Percentiles rank a stretch among this genome's conserved stretches.
Evolutionary conservation across 2,797 vertebrate species (phyloP).

Genomic region (Ptychadena robeensis): DNA sequence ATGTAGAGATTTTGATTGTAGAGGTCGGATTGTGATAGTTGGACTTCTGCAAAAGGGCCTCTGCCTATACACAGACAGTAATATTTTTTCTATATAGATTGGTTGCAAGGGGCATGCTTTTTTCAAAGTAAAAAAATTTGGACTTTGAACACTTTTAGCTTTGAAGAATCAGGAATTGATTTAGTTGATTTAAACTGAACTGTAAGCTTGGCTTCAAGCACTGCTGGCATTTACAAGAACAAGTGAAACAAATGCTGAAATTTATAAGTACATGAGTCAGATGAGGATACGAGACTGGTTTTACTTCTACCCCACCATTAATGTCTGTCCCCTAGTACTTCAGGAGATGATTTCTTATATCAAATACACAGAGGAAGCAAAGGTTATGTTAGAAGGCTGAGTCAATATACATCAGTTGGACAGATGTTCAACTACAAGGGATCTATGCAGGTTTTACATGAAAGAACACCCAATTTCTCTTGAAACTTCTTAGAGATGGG

Average conservation of each 20-base stretch:
- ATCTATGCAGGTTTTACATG: slow-evolving; percentile 33
- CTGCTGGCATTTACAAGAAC: not conserved
- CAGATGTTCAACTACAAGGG: slow-evolving; percentile 16
- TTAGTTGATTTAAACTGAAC: too few species aligned
- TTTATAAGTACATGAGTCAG: slow-evolving; percentile 8
- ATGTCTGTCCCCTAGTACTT: slow-evolving; percentile 9
- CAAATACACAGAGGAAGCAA: not conserved
- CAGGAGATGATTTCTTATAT: slow-evolving; percentile 15
- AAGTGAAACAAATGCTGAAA: not conserved
- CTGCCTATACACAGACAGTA: too few species aligned
- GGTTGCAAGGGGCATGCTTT: too few species aligned
- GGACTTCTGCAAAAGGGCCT: too few species aligned
- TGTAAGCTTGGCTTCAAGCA: too few species aligned
- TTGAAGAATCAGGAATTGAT: too few species aligned
- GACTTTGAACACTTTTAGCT: too few species aligned
- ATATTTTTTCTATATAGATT: too few species aligned
- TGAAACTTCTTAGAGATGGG: slow-evolving; percentile 34
- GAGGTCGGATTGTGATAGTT: too few species aligned
- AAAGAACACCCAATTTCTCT: slow-evolving; percentile 44
- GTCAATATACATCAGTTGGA: slow-evolving; percentile 40
- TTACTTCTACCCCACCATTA: slow-evolving; percentile 25
- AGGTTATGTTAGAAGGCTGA: slow-evolving; percentile 21
- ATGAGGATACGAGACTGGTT: not conserved
- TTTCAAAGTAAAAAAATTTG: too few species aligned
- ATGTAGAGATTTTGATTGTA: too few species aligned